Base-by-base conservation (phyloP, 2,888 invertebrate species). In the Ochropleura leucogaster region DNA sequence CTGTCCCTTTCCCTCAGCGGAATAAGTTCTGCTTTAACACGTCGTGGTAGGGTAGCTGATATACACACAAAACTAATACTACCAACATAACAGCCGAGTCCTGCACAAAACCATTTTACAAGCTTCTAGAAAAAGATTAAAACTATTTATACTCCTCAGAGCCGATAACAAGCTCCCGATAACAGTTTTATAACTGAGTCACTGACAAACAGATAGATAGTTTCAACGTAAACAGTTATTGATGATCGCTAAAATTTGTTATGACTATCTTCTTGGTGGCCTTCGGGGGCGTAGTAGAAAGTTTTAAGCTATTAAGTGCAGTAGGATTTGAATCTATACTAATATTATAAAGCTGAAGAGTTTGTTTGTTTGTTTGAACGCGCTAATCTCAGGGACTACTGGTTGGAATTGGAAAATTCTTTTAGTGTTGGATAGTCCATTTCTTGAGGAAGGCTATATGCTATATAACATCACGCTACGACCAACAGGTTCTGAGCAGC, bases 161-260 rank as follows among this genome's bases (percentile, higher is more conserved):
- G 67, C 47, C 72, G 74, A 77, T 83, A 83, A 69, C 84, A 57
- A n/a, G 16, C 0, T 30, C 16, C 47, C 68, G 83, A 83, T 83
- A 84, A 69, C 62, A 57, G 68, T 84, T 84, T 84, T 82, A 84
- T 85, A 51, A 75, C 73, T 51, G 3, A 30, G 46, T 42, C 44
- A 59, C 64, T 81, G 68, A 83, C 83, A 83, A 83, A 84, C 84
- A 83, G 84, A 80, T 80, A 83, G 84, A 80, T 80, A 67, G 66
- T 40, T 57, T 18, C 57, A 53, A 70, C 67, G 82, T 75, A 75
- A 80, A 70, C 67, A 80, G 75, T 84, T 84, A 84, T 82, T 75
- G 80, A 80, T 84, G 67, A 80, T 84, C 69, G 71, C 55, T 83
- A 72, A 82, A 82, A 80, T 72, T 81, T 83, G 80, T 80, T 80